These are phyloP conservation scores for Bergia sp. DNA, from an alignment of 92 coral and sea anemone species.

Conservation along the genomic window DNA sequence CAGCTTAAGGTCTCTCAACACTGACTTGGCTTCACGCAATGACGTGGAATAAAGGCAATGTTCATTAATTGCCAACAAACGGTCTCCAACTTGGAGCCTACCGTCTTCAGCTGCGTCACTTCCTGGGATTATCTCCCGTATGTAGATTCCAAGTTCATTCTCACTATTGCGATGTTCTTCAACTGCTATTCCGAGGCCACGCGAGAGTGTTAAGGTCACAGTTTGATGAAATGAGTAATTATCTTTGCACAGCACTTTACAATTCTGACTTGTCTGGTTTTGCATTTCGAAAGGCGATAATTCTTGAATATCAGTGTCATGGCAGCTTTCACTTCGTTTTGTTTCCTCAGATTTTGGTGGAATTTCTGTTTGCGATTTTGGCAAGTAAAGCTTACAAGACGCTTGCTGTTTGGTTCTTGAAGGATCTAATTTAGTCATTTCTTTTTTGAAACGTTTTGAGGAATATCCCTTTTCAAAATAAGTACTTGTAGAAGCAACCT, in stretches of 20 bases:
- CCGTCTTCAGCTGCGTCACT: constrained; percentile 1
- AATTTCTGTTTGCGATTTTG: no score
- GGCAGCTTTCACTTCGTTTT: no score
- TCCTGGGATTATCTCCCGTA: background rate
- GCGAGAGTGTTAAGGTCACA: background rate
- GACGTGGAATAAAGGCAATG: background rate
- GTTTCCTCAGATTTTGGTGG: no score
- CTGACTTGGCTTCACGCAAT: background rate
- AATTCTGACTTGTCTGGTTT: background rate
- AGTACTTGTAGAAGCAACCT: no score
- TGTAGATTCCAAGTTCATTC: constrained; percentile 4
- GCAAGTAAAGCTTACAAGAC: no score
- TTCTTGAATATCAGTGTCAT: background rate
- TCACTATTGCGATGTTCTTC: background rate
- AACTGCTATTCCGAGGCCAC: background rate
- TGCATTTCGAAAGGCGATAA: background rate
- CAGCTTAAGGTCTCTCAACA: background rate
- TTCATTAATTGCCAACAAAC: background rate
- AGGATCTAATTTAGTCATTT: no score
- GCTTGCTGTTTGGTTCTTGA: no score
- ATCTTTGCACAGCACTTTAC: no score
- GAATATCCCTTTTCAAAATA: no score
- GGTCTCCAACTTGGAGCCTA: background rate
- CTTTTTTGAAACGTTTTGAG: no score
- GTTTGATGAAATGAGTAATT: background rate